Evolutionary conservation across 2,113 vertebrate species (phyloP).

Genomic region (Carassius gibelio): DNA sequence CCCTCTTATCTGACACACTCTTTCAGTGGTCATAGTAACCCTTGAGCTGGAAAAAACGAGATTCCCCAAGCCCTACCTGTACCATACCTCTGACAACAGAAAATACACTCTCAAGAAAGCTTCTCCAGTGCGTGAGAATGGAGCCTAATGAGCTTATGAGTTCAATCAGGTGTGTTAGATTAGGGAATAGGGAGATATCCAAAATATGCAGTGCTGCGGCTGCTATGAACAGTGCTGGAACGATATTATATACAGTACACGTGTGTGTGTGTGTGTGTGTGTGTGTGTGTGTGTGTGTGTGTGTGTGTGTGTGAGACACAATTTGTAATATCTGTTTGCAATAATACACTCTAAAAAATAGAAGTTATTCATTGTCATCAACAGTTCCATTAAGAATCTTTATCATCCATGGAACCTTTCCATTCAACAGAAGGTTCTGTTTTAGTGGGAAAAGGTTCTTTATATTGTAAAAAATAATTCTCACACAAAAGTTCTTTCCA

Average conservation of each 20-base stretch:
- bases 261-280: not conserved
- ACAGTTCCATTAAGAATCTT: not conserved
- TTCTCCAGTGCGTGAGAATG: not conserved
- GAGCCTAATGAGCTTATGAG: constrained; percentile 1
- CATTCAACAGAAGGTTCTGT: not conserved
- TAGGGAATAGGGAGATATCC: not conserved
- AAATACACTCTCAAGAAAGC: not conserved
- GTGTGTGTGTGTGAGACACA: not conserved
- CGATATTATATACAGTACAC: not conserved
- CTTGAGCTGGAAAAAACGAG: not conserved
- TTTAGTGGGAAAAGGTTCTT: too few species aligned
- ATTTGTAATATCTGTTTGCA: not conserved
- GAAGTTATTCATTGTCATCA: not conserved
- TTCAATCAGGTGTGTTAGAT: not conserved
- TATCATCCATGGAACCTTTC: not conserved
- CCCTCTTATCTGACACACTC: not conserved
- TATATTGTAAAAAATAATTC: too few species aligned
- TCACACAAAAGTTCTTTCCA: too few species aligned
- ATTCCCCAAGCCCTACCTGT: not conserved
- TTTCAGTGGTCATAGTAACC: not conserved
- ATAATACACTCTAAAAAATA: not conserved
- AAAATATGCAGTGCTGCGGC: not conserved
- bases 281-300: not conserved
- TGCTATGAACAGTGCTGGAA: not conserved
- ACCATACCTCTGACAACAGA: not conserved